A percentile compares a stretch with the other conserved stretches of the same genome.
phyloP scores from a whole-genome alignment of 2,797 vertebrate species.

The Gobio occitaniae region DNA sequence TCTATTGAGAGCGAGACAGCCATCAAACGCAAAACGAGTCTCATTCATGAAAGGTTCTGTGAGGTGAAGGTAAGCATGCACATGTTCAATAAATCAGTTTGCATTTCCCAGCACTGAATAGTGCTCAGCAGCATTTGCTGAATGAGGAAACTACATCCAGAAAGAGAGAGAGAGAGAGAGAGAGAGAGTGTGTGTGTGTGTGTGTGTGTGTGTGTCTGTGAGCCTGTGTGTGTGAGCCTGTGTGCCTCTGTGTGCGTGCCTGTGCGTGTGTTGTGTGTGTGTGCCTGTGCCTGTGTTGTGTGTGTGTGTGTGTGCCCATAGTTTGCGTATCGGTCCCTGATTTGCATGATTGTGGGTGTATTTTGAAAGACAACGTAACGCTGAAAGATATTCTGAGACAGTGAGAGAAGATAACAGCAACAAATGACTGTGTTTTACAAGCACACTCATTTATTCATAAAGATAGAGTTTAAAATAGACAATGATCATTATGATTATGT shows the following conservation, averaged over 20 bases:
- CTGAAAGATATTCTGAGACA: constrained; percentile 14
- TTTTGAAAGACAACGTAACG: not conserved
- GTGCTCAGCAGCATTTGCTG: not conserved
- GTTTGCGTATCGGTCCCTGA: constrained; percentile 31
- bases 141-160: constrained; percentile 35
- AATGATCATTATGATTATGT: not conserved
- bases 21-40: constrained; percentile 77
- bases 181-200: no score
- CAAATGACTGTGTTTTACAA: not conserved
- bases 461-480: not conserved
- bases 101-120: constrained; percentile 38
- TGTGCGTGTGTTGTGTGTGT: no score
- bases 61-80: constrained; percentile 75
- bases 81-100: constrained; percentile 11
- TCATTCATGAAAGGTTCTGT: constrained; percentile 77
- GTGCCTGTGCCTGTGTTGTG: no score
- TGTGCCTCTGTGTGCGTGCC: constrained; percentile 21
- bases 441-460: not conserved
- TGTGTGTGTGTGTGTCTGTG: not conserved
- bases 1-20: constrained; percentile 76
- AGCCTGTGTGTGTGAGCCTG: not conserved
- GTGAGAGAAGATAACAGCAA: not conserved
- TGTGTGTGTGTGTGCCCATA: not conserved
- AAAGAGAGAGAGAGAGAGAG: not conserved
- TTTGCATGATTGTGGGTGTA: constrained; percentile 36